phyloP scores from a whole-genome alignment of 2,797 vertebrate species.

The Ibycter americanus region DNA sequence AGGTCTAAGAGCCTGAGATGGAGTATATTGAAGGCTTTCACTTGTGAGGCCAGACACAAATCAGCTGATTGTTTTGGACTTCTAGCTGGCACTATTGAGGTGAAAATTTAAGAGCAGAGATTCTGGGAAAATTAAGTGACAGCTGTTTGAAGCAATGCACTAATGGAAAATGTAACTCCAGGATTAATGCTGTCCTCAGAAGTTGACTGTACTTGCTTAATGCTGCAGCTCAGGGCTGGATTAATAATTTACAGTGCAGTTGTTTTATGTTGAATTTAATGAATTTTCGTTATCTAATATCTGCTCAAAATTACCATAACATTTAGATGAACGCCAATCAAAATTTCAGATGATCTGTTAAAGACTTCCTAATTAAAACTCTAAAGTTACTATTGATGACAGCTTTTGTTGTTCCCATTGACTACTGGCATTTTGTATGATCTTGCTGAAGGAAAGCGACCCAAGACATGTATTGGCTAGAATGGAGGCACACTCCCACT shows the following conservation, averaged over 20 bases:
- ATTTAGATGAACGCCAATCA: neutral
- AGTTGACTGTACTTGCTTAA: neutral
- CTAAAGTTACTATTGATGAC: neutral
- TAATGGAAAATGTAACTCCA: neutral
- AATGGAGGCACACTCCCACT: rapidly evolving
- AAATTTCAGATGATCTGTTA: neutral
- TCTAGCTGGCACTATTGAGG: neutral
- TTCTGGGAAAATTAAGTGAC: neutral
- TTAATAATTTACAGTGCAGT: neutral
- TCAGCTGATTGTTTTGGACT: neutral
- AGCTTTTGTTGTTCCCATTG: neutral
- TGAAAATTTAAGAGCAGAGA: neutral
- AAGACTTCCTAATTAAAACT: neutral
- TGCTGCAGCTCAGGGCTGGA: neutral
- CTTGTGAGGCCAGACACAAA: neutral
- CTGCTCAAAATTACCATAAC: neutral
- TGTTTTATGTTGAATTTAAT: neutral
- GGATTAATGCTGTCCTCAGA: neutral
- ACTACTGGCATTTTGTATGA: neutral
- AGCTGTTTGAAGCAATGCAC: neutral
- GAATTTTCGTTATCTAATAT: neutral
- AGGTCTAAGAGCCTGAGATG: neutral
- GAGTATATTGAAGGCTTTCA: neutral
- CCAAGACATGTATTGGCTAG: rapidly evolving
- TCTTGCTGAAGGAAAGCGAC: neutral